Evolutionary conservation across 2,797 vertebrate species (phyloP).

Genomic region (Nothura maculosa): DNA sequence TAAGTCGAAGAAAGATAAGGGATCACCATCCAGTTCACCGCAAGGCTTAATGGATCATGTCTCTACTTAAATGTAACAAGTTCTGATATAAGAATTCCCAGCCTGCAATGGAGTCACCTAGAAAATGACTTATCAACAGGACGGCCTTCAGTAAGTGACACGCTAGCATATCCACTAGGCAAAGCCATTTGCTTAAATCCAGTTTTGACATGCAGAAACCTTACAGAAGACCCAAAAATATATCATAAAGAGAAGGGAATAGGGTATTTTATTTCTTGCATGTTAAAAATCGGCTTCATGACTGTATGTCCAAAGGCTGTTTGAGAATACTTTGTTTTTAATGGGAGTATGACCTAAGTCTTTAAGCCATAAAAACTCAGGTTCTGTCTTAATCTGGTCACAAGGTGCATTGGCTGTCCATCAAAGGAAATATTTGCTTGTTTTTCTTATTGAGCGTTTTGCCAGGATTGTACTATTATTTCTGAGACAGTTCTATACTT

Average conservation of each 20-base stretch:
- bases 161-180: neutral
- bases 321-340: neutral
- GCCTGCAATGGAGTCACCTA: neutral
- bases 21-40: neutral
- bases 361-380: neutral
- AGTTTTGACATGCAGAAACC: neutral
- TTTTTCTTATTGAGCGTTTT: neutral
- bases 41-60: neutral
- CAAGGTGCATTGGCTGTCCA: neutral
- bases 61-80: neutral
- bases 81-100: neutral
- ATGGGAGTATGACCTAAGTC: neutral
- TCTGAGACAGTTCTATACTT: conserved; percentile 25
- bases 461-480: neutral
- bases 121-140: neutral
- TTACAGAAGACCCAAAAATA: neutral
- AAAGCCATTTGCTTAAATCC: neutral
- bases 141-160: neutral
- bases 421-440: neutral
- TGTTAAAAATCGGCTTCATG: neutral
- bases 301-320: neutral
- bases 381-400: neutral
- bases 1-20: neutral
- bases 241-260: neutral
- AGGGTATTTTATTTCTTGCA: neutral